phyloP scores from a whole-genome alignment of 2,797 vertebrate species.

The Danio choprae region DNA sequence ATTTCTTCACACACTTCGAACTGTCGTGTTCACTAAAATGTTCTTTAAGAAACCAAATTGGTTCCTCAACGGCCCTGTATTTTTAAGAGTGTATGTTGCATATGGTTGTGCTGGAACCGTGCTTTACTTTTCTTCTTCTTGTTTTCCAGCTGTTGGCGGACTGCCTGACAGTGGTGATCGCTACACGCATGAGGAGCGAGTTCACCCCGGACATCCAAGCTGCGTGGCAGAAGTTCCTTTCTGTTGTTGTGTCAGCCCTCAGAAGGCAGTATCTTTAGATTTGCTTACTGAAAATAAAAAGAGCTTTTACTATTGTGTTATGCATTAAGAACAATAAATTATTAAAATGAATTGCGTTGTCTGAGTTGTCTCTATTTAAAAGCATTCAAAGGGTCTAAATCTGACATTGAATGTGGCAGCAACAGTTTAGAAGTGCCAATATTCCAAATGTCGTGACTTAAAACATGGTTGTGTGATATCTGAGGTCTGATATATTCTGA shows the following conservation, averaged over 20 bases:
- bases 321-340: neutral
- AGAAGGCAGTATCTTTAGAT: conserved; percentile 82
- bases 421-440: neutral
- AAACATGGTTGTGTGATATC: neutral
- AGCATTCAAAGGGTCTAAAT: neutral
- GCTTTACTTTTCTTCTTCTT: neutral
- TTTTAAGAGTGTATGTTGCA: too few species aligned
- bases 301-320: neutral
- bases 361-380: neutral
- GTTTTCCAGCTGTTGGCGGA: conserved; percentile 76
- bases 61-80: too few species aligned
- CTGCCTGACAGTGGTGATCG: conserved; percentile 75
- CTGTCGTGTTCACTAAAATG: too few species aligned
- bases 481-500: neutral
- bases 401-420: neutral
- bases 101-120: neutral
- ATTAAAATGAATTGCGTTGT: neutral
- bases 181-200: conserved; percentile 67
- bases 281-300: neutral
- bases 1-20: too few species aligned
- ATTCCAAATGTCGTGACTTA: neutral
- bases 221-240: conserved; percentile 78
- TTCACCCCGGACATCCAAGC: conserved; percentile 75
- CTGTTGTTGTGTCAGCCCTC: conserved; percentile 79
- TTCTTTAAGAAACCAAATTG: too few species aligned